These are phyloP conservation scores for Drosophila koepferae DNA, from an alignment of 2,888 invertebrate species.

Conservation along the genomic window DNA sequence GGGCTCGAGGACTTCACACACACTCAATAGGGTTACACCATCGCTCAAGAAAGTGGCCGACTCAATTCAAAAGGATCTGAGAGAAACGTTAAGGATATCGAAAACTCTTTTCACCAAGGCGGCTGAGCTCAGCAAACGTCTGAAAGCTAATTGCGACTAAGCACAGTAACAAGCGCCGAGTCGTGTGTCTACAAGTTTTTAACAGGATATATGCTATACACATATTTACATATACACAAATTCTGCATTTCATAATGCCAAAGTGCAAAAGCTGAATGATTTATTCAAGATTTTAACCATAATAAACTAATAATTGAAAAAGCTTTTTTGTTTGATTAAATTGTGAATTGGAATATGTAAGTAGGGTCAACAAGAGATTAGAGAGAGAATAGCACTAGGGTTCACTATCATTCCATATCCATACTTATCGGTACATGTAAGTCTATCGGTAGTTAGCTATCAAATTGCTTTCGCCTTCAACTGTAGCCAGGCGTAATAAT, in stretches of 20 bases:
- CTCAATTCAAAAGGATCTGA: slow-evolving; percentile 7
- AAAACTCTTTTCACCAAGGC: slow-evolving; percentile 35
- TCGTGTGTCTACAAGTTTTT: slow-evolving; percentile 54
- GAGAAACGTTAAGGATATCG: slow-evolving; percentile 1
- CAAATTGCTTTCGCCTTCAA: no score
- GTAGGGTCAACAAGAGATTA: no score
- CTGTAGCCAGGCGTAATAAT: no score
- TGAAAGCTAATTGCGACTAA: slow-evolving; percentile 44
- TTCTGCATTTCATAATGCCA: neutral
- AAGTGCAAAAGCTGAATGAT: neutral
- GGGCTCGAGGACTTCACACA: neutral
- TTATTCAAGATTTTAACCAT: neutral
- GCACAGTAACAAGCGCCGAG: neutral
- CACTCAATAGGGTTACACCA: neutral
- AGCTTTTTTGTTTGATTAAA: no score
- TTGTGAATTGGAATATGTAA: no score
- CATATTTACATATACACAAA: slow-evolving; percentile 14
- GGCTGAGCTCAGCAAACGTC: slow-evolving; percentile 38
- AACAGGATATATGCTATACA: slow-evolving; percentile 51
- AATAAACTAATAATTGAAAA: neutral
- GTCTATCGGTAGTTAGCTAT: no score
- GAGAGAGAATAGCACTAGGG: no score
- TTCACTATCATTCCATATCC: no score
- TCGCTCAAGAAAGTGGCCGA: slow-evolving; percentile 29
- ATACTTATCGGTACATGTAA: no score